phyloP scores from a whole-genome alignment of 53 echinoderm and acorn worm species.

The Astropecten irregularis region DNA sequence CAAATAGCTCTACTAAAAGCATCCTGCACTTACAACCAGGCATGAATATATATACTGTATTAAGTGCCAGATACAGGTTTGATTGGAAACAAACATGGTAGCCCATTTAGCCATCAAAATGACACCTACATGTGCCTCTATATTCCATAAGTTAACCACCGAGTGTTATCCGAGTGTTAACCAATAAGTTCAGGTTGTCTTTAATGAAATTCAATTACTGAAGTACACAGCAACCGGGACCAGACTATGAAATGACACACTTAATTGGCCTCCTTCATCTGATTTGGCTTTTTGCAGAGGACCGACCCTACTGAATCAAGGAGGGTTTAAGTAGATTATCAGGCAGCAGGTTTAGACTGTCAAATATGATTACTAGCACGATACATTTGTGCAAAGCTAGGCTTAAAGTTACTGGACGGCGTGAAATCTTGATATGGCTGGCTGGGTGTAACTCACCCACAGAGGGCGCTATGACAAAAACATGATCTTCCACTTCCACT shows the following conservation, averaged over 20 bases:
- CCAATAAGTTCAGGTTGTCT: no score
- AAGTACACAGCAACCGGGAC: conserved; percentile 24
- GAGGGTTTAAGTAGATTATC: conserved; percentile 36
- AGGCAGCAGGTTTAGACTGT: conserved; percentile 32
- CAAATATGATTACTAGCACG: conserved; percentile 34
- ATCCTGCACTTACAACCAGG: no score
- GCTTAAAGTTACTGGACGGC: not conserved
- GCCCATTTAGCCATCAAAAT: no score
- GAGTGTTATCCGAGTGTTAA: no score
- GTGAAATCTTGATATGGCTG: not conserved
- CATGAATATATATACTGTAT: no score
- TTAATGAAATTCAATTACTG: conserved; percentile 32
- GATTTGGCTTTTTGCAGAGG: conserved; percentile 13
- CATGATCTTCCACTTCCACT: no score
- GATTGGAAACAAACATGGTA: no score
- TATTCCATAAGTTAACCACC: no score
- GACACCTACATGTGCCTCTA: no score
- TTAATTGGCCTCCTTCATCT: conserved; percentile 46
- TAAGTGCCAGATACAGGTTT: no score
- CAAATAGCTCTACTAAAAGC: no score
- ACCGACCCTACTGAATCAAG: conserved; percentile 19
- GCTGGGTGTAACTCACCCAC: not conserved
- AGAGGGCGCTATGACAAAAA: conserved; percentile 40
- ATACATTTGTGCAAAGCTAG: not conserved
- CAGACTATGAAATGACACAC: conserved; percentile 31